These are phyloP conservation scores for Nemotelus nigrinus DNA, from an alignment of 2,888 invertebrate genomes.

Conservation along the genomic window DNA sequence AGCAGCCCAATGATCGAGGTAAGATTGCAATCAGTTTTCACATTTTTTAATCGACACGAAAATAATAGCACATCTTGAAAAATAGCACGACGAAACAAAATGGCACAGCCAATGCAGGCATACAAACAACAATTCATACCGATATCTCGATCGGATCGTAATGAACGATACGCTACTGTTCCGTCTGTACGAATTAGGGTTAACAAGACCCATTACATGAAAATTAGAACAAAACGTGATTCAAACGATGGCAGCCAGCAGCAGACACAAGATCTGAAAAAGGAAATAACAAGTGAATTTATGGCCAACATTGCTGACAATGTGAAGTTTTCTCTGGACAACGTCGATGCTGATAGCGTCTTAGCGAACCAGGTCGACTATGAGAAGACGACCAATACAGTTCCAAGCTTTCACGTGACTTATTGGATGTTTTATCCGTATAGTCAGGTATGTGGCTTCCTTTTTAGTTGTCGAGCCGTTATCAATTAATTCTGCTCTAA, in stretches of 20 bases:
- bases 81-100: no score
- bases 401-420: slow-evolving; percentile 70
- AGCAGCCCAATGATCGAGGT: slow-evolving; percentile 5
- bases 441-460: slow-evolving; percentile 67
- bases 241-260: neutral
- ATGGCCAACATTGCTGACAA: slow-evolving; percentile 63
- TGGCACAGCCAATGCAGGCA: neutral
- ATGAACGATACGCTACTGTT: slow-evolving; percentile 1
- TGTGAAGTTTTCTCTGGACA: slow-evolving; percentile 60
- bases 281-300: slow-evolving; percentile 58
- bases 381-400: slow-evolving; percentile 48
- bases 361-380: slow-evolving; percentile 50
- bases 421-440: slow-evolving; percentile 79
- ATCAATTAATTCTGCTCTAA: no score
- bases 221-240: slow-evolving; percentile 29
- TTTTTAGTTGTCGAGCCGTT: slow-evolving; percentile 52
- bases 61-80: no score
- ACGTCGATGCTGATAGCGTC: slow-evolving; percentile 57
- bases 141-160: slow-evolving; percentile 5
- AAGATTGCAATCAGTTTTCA: neutral
- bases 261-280: slow-evolving; percentile 45
- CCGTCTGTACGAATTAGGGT: neutral
- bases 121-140: slow-evolving; percentile 31
- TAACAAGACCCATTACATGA: slow-evolving; percentile 26
- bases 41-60: no score